Percentiles rank a stretch among this genome's conserved stretches.
phyloP scores from a whole-genome alignment of 2,113 vertebrate genomes.

The Ammodramus savannarum region DNA sequence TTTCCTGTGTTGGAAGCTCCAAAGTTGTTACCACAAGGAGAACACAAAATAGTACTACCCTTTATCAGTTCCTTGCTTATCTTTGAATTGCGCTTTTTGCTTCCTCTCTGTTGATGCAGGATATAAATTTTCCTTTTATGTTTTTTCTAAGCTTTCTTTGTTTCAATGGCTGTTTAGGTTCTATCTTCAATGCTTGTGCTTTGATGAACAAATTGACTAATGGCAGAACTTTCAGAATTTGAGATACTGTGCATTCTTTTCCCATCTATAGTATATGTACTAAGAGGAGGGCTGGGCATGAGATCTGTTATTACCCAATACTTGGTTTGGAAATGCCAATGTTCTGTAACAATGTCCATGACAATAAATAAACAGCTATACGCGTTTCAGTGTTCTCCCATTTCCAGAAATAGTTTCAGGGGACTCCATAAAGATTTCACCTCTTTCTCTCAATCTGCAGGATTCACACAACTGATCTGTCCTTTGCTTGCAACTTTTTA shows the following conservation, averaged over 20 bases:
- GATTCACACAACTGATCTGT: background rate
- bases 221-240: background rate
- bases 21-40: background rate
- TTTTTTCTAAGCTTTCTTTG: background rate
- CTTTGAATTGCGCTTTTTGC: background rate
- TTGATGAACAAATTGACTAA: background rate
- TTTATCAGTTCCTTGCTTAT: background rate
- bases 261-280: background rate
- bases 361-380: background rate
- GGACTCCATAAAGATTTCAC: background rate
- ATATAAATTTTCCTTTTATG: background rate
- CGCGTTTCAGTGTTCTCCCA: background rate
- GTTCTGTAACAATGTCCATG: background rate
- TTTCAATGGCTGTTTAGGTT: background rate
- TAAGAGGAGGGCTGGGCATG: background rate
- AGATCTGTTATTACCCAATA: background rate
- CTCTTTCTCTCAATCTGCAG: background rate
- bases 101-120: background rate
- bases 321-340: background rate
- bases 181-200: background rate
- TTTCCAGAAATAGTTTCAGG: background rate
- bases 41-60: background rate
- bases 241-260: background rate
- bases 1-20: background rate
- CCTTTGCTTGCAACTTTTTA: background rate